Evolutionary conservation across 2,888 invertebrate species (phyloP).

Genomic region (Heliconius ismenius): DNA sequence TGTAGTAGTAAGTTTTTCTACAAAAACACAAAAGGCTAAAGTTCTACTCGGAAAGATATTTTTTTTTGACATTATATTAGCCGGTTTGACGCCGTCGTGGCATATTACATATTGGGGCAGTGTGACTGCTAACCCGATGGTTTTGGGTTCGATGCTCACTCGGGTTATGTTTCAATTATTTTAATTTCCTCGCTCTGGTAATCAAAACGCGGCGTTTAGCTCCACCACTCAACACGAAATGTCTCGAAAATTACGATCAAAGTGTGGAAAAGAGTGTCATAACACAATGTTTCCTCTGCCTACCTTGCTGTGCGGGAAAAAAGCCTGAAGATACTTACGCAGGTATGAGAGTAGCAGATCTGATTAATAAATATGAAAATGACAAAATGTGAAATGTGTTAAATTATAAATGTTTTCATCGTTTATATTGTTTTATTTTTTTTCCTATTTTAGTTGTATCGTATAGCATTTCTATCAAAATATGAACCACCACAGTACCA

Average conservation of each 20-base stretch:
- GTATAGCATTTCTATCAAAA: too few species aligned
- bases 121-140: too few species aligned
- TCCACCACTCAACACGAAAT: neutral
- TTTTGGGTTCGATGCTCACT: neutral
- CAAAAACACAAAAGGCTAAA: too few species aligned
- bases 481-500: too few species aligned
- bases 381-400: conserved; percentile 24
- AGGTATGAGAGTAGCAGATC: conserved; percentile 32
- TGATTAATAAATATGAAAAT: conserved; percentile 26
- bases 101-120: too few species aligned
- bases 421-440: neutral
- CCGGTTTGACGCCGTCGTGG: conserved; percentile 12
- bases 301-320: neutral
- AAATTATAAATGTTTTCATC: conserved; percentile 18
- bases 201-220: neutral
- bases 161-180: neutral
- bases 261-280: neutral
- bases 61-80: conserved; percentile 9
- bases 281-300: neutral
- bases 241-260: neutral
- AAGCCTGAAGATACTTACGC: neutral
- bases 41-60: neutral
- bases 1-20: too few species aligned
- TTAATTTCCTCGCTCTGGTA: neutral
- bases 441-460: too few species aligned